Evolutionary conservation across 2,797 vertebrate species (phyloP).

Genomic region (Sitta carolinensis): DNA sequence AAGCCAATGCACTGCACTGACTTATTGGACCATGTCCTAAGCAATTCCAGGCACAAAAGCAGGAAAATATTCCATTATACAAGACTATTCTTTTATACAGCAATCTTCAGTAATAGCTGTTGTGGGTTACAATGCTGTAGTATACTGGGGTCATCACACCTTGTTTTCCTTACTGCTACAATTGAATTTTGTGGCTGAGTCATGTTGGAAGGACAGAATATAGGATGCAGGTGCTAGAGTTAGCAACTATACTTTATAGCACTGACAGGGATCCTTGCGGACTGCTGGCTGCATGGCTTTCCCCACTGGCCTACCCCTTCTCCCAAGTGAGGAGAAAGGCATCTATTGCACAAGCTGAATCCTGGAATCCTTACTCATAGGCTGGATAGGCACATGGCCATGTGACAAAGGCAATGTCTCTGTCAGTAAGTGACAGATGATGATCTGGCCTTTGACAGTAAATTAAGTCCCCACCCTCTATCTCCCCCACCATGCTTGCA

Average conservation of each 20-base stretch:
- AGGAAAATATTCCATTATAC: neutral
- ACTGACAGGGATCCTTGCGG: neutral
- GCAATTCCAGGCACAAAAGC: neutral
- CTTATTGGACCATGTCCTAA: neutral
- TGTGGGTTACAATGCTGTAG: neutral
- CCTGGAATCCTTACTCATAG: neutral
- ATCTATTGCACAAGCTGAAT: neutral
- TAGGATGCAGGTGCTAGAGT: neutral
- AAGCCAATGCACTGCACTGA: neutral
- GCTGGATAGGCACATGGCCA: rapidly evolving
- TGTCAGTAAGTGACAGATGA: neutral
- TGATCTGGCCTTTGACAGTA: neutral
- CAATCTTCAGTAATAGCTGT: neutral
- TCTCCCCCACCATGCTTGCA: neutral
- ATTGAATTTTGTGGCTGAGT: neutral
- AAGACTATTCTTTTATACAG: neutral
- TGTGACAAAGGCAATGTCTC: neutral
- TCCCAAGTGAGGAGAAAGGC: neutral
- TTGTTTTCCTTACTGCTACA: neutral
- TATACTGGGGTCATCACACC: neutral
- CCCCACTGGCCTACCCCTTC: neutral
- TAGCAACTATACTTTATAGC: neutral
- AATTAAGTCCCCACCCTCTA: neutral
- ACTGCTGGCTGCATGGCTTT: neutral
- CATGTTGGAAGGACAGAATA: neutral